Evolutionary conservation across 2,888 invertebrate species (phyloP).

Genomic region (Eupithecia subfuscata): DNA sequence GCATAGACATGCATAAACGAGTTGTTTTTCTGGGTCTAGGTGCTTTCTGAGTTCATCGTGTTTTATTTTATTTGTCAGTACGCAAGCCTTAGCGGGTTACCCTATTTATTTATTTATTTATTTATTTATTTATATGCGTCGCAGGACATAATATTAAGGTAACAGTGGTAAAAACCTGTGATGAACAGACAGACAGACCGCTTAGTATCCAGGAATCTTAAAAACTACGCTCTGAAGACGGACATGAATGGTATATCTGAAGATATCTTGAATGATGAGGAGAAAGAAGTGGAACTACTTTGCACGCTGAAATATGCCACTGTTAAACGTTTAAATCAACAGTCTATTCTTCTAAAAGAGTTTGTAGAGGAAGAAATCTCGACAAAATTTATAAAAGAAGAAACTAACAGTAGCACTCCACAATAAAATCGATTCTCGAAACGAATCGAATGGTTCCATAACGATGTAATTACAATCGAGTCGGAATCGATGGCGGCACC

Average conservation of each 20-base stretch:
- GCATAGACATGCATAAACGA: not conserved
- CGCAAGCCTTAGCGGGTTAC: not conserved
- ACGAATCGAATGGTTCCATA: conserved; percentile 51
- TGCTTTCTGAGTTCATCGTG: not conserved
- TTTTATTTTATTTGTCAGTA: not conserved
- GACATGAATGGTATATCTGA: not conserved
- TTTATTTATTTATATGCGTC: no score
- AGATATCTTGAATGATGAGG: not conserved
- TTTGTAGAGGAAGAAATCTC: not conserved
- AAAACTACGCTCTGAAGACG: no score
- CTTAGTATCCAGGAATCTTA: no score
- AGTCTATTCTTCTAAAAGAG: not conserved
- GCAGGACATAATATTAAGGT: no score
- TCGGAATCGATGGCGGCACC: conserved; percentile 56
- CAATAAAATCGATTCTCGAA: conserved; percentile 44
- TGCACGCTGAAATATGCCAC: not conserved
- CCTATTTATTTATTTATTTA: no score
- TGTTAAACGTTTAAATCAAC: not conserved
- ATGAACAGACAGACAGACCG: not conserved
- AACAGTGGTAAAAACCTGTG: not conserved
- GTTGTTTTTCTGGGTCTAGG: not conserved
- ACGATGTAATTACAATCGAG: conserved; percentile 61
- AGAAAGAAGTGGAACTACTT: not conserved
- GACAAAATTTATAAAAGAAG: conserved; percentile 7
- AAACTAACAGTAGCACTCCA: conserved; percentile 42